Conservation (phyloP, 1,140 invertebrate genomes). For the Hylaeus volcanicus region DNA sequence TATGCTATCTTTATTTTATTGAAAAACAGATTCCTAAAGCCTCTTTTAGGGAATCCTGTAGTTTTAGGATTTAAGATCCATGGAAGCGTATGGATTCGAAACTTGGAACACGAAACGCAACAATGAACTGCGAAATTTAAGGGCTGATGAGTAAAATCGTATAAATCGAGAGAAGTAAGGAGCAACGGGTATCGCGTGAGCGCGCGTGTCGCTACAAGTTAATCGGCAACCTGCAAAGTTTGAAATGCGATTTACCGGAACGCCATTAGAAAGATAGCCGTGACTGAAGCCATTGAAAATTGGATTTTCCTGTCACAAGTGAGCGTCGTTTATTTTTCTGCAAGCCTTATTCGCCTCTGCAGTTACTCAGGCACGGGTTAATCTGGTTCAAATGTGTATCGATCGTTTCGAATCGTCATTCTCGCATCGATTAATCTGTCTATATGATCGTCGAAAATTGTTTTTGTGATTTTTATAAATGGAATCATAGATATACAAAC, state of each 20-base stretch:
- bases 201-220: conserved; percentile 8
- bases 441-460: too few species aligned
- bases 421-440: too few species aligned
- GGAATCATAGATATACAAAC: too few species aligned
- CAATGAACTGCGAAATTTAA: background rate
- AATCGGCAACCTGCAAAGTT: conserved; percentile 28
- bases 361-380: too few species aligned
- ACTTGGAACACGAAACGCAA: background rate
- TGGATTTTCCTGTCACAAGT: background rate
- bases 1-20: too few species aligned
- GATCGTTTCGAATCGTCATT: too few species aligned
- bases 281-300: conserved; percentile 15
- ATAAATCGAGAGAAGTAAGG: background rate
- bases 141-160: background rate
- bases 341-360: too few species aligned
- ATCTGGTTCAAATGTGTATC: too few species aligned
- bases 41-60: too few species aligned
- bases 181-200: conserved; percentile 11
- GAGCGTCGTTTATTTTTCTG: too few species aligned
- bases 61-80: background rate
- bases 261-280: conserved; percentile 3
- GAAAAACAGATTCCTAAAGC: too few species aligned
- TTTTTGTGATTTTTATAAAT: too few species aligned
- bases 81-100: background rate
- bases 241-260: conserved; percentile 25